Evolutionary conservation across 2,888 invertebrate genomes (phyloP).

Genomic region (Xanthorhoe designata): DNA sequence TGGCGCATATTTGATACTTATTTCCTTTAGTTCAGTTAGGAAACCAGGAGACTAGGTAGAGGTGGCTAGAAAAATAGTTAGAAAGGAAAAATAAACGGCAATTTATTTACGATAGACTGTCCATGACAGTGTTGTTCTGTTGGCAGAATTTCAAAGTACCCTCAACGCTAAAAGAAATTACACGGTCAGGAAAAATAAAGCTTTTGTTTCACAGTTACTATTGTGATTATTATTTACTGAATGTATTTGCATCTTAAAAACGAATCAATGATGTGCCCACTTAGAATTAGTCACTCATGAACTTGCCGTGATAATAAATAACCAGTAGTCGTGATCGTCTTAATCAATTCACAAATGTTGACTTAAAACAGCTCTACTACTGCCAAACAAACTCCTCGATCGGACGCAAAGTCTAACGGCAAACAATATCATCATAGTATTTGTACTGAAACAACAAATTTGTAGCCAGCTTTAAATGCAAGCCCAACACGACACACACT

Average conservation of each 20-base stretch:
- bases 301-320: constrained; percentile 33
- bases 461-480: constrained; percentile 85
- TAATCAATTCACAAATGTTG: constrained; percentile 78
- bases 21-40: background rate
- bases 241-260: constrained; percentile 28
- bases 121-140: background rate
- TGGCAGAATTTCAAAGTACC: constrained; percentile 17
- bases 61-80: no score
- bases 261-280: constrained; percentile 28
- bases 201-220: constrained; percentile 24
- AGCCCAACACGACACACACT: constrained; percentile 83
- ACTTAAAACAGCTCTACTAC: constrained; percentile 63
- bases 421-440: constrained; percentile 84
- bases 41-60: background rate
- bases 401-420: constrained; percentile 81
- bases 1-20: constrained; percentile 2
- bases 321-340: constrained; percentile 61
- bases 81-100: no score
- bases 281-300: constrained; percentile 31
- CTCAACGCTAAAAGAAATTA: constrained; percentile 27
- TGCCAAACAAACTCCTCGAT: constrained; percentile 81
- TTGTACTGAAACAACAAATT: constrained; percentile 85
- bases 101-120: no score
- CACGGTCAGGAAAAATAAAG: constrained; percentile 27
- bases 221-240: constrained; percentile 33